These are phyloP conservation scores for Anneissia japonica DNA, from an alignment of 35 echinoderm and acorn worm species.

Conservation along the genomic window DNA sequence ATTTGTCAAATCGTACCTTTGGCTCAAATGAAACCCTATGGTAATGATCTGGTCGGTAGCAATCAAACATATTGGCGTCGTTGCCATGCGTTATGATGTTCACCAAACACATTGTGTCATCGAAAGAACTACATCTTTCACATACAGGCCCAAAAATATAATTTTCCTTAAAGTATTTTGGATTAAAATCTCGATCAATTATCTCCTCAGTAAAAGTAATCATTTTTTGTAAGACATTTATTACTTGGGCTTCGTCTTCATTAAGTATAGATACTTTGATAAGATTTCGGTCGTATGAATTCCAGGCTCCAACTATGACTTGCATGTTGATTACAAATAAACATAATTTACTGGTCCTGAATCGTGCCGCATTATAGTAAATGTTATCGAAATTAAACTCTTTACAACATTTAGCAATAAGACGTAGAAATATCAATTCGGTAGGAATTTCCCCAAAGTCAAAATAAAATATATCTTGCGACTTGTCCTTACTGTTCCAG, in stretches of 20 bases:
- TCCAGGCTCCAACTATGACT: too few relatives aligned
- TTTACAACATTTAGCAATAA: constrained; percentile 5
- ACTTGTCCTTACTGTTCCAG: not conserved
- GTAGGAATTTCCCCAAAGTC: not conserved
- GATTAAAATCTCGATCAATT: not conserved
- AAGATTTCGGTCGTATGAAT: too few relatives aligned
- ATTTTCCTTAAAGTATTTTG: not conserved
- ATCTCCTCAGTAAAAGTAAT: not conserved
- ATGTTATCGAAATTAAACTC: not conserved
- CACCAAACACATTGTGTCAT: not conserved
- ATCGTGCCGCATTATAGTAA: not conserved
- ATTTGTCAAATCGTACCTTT: too few relatives aligned
- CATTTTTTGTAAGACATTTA: not conserved
- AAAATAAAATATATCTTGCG: constrained; percentile 15
- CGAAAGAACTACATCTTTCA: not conserved
- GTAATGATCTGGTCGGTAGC: not conserved
- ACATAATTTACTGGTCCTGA: too few relatives aligned
- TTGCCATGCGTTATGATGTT: not conserved
- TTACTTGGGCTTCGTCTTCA: not conserved
- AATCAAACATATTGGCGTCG: not conserved
- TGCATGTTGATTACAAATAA: too few relatives aligned
- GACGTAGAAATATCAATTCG: not conserved
- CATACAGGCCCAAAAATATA: not conserved
- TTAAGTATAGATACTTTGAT: too few relatives aligned
- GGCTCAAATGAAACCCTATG: not conserved